These are phyloP conservation scores for Ptychoptera albimana DNA, from an alignment of 2,888 invertebrate species.

Conservation along the genomic window DNA sequence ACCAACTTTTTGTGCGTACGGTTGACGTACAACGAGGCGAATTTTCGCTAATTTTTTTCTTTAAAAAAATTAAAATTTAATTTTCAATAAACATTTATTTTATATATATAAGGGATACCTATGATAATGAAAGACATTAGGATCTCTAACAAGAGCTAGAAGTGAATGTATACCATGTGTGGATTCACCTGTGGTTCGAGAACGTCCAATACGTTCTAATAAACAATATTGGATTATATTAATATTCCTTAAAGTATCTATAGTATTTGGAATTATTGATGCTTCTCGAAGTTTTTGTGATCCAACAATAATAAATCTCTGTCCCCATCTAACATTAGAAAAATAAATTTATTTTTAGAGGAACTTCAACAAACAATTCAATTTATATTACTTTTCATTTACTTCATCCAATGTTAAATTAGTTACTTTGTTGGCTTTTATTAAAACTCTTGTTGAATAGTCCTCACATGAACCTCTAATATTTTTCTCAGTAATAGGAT, in stretches of 20 bases:
- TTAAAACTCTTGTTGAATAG: conserved; percentile 38
- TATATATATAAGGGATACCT: conserved; percentile 14
- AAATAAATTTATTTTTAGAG: conserved; percentile 4
- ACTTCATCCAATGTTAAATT: conserved; percentile 32
- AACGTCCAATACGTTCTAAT: conserved; percentile 56
- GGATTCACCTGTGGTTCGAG: conserved; percentile 50
- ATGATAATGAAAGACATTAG: conserved; percentile 34
- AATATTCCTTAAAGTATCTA: conserved; percentile 33
- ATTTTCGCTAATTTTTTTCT: conserved; percentile 42
- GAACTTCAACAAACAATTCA: neutral
- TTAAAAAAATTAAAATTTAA: conserved; percentile 33
- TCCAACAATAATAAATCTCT: conserved; percentile 52
- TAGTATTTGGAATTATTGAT: conserved; percentile 36
- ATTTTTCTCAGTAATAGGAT: conserved; percentile 34
- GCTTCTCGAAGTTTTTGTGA: conserved; percentile 40
- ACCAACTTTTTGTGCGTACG: conserved; percentile 34
- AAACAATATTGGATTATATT: conserved; percentile 46
- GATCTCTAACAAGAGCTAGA: conserved; percentile 35
- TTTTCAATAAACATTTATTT: conserved; percentile 4
- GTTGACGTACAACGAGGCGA: conserved; percentile 45
- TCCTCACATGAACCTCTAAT: conserved; percentile 50
- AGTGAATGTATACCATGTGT: conserved; percentile 47
- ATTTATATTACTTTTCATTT: conserved; percentile 26
- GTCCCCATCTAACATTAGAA: conserved; percentile 36
- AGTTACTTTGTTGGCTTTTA: conserved; percentile 30